Base-by-base conservation (phyloP, 2,797 vertebrate species). In the Acanthurus leucopareius region DNA sequence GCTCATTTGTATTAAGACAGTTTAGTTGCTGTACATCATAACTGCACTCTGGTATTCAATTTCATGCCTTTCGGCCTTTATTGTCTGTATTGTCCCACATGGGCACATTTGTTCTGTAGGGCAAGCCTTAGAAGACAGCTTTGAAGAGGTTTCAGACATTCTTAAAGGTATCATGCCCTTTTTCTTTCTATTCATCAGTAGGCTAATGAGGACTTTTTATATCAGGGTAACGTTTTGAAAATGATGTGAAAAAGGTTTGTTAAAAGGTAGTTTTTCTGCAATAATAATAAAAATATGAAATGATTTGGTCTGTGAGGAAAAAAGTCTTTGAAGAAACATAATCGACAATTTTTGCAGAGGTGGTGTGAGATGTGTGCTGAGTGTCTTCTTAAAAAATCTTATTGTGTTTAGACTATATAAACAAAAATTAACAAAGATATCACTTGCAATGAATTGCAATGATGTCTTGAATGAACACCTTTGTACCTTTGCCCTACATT, bases 1-100 rank as follows among this genome's bases (percentile, higher is more conserved):
- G 85, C 86, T 82, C 74, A 57, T 90, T 90, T 75, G 69, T 62
- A 59, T 77, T 58, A 60, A 79, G 73, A 22, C 66, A 17, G 52
- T 79, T 80, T 68, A 78, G 78, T 47, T 48, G 75, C 53, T 58
- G 79, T 59, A 53, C 56, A 20, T 84, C 73, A 75, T 45, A 48
- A 73, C 19, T 14, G 62, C 19, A 5, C 86, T 60, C 71, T 3
- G 5, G 40, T 40, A 53, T 87, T 85, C 61, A 71, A 17, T 69
- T 83, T 68, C 64, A 68, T 28, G 57, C 48, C 20, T 28, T 44
- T 74, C 38, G 20, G 69, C 61, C 70, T 80, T 84, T 35, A 35
- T 35, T 35, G 32, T 35, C 32, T 35, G 32, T 73, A 82, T 70
- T 83, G 75, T 71, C 67, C 85, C 74, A 58, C 35, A 49, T 10